These are phyloP conservation scores for Gephyroberyx darwinii DNA, from an alignment of 2,797 vertebrate species.

Conservation along the genomic window DNA sequence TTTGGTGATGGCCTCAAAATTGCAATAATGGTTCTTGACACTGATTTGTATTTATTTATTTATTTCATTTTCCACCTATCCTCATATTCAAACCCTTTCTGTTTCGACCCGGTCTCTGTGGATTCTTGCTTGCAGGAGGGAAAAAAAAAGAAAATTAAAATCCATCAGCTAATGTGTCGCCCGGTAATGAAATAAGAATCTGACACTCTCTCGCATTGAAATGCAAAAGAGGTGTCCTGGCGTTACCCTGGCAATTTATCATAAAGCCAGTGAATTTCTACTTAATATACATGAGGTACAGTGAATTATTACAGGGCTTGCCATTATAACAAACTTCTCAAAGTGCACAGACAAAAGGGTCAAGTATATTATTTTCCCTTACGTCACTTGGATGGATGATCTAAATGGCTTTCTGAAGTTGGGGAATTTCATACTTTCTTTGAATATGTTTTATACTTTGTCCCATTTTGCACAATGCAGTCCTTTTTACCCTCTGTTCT, in stretches of 20 bases:
- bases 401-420: slow-evolving; percentile 84
- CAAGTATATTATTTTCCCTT: slow-evolving; percentile 87
- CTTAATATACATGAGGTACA: slow-evolving; percentile 95
- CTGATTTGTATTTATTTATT: slow-evolving; percentile 78
- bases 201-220: slow-evolving; percentile 93
- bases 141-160: slow-evolving; percentile 90
- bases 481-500: slow-evolving; percentile 73
- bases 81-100: slow-evolving; percentile 65
- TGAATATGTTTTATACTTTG: slow-evolving; percentile 79
- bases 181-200: slow-evolving; percentile 95
- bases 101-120: slow-evolving; percentile 80
- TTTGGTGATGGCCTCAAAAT: slow-evolving; percentile 72
- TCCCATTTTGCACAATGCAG: slow-evolving; percentile 73
- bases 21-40: slow-evolving; percentile 76
- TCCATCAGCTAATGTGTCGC: slow-evolving; percentile 92
- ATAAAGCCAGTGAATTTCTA: slow-evolving; percentile 89
- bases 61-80: slow-evolving; percentile 72
- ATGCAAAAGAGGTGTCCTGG: slow-evolving; percentile 95
- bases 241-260: slow-evolving; percentile 94
- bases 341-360: slow-evolving; percentile 88
- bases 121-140: slow-evolving; percentile 72
- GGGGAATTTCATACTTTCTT: slow-evolving; percentile 82
- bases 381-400: slow-evolving; percentile 80
- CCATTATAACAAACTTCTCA: slow-evolving; percentile 90
- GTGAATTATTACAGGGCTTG: slow-evolving; percentile 91